Evolutionary conservation across 2,888 invertebrate species (phyloP), one percentile per base, ranked within the genome.

Genomic region (Hirudinaria manillensis): DNA sequence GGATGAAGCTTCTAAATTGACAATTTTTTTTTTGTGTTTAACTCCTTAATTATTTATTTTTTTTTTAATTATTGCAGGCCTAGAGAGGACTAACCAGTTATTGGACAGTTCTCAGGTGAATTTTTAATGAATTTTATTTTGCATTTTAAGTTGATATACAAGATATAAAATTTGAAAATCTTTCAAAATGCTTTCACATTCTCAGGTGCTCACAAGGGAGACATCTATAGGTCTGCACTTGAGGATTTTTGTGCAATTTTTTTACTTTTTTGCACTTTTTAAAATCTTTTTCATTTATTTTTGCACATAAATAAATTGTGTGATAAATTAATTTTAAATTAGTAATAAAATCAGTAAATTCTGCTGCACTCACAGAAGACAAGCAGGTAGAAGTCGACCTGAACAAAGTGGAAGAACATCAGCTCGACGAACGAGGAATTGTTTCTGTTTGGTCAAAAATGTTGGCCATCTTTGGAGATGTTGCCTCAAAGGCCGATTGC

Each of bases 281-380:
- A n/a, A n/a, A n/a, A n/a, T n/a, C n/a, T n/a, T n/a, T n/a, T n/a
- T 53, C 53, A 53, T 16, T 53, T 16, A 53, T 53, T 19, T 19
- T 19, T 53, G 21, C 53, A 16, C 16, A 53, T 53, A 53, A 53
- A 53, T 53, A 53, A 53, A 34, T 68, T 32, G 13, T 1, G 4
- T 13, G 16, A 32, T 67, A 34, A 67, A 67, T 36, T 3, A 67
- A 67, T 67, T 67, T 7, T 67, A 4, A 67, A 24, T 67, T 7
- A 67, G 29, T 24, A 24, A 24, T 7, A n/a, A n/a, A n/a, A n/a
- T n/a, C n/a, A n/a, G n/a, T n/a, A n/a, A n/a, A n/a, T n/a, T n/a
- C n/a, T n/a, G n/a, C n/a, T n/a, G 21, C 21, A 53, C 53, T 16
- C 53, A 10, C 68, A 68, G 68, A 68, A 34, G 68, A 68, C n/a